Conservation (phyloP, 2,797 vertebrate species). For the Graptemys geographica region DNA sequence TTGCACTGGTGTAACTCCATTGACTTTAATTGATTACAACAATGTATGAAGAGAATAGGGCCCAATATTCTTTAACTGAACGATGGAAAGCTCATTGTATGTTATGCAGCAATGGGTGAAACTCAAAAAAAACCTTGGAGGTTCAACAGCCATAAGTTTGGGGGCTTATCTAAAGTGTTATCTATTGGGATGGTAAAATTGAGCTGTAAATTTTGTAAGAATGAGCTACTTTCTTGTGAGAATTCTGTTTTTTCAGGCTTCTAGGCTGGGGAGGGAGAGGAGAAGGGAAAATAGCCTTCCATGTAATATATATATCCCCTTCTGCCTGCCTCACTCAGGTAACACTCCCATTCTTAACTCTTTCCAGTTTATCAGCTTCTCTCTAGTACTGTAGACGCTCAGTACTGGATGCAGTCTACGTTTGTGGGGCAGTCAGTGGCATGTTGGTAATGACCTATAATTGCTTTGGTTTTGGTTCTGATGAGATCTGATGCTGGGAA, state of each 20-base stretch:
- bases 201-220: not conserved
- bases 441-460: not conserved
- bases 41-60: not conserved
- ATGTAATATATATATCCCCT: not conserved
- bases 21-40: not conserved
- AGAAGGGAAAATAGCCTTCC: not conserved
- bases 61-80: not conserved
- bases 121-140: not conserved
- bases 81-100: rapidly evolving
- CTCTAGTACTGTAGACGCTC: not conserved
- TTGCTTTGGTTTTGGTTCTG: not conserved
- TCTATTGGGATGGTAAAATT: not conserved
- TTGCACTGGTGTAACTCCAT: not conserved
- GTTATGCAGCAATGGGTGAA: not conserved
- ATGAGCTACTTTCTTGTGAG: not conserved
- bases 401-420: not conserved
- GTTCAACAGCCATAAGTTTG: not conserved
- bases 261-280: not conserved
- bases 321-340: not conserved
- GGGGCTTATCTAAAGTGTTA: not conserved
- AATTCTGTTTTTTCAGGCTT: conserved; percentile 2
- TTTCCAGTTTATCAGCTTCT: not conserved
- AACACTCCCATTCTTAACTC: not conserved
- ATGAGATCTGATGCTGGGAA: not conserved
- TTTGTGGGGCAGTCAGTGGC: not conserved